Conservation (phyloP, 2,888 invertebrate genomes). For the Ferrisia virgata region DNA sequence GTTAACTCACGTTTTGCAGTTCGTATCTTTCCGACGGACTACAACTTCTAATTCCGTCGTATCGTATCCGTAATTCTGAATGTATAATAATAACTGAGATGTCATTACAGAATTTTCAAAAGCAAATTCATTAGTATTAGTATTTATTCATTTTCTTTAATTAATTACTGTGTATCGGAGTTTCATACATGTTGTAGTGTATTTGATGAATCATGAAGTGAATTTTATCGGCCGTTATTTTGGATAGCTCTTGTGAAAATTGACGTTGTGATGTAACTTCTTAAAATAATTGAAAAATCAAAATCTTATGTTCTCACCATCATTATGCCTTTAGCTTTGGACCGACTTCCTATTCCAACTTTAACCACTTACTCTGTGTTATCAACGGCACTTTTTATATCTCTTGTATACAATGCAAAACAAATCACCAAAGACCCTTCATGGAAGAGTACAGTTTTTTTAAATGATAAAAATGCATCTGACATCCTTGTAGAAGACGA, state of each 20-base stretch:
- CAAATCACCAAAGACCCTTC: conserved; percentile 35
- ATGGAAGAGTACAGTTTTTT: neutral
- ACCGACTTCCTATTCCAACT: conserved; percentile 36
- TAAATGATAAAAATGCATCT: conserved; percentile 26
- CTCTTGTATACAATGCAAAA: conserved; percentile 18
- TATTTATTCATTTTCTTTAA: too few relatives aligned
- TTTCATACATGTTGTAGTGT: neutral
- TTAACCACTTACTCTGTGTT: conserved; percentile 30
- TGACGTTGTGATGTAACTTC: conserved; percentile 11
- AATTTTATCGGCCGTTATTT: neutral
- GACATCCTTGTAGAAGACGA: conserved; percentile 27
- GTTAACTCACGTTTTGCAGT: too few relatives aligned
- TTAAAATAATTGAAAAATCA: neutral
- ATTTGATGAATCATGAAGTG: neutral
- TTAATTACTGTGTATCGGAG: too few relatives aligned
- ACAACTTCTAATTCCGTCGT: too few relatives aligned
- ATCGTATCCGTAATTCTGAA: too few relatives aligned
- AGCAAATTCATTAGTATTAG: too few relatives aligned
- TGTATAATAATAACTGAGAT: too few relatives aligned
- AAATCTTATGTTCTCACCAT: neutral
- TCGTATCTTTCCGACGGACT: too few relatives aligned
- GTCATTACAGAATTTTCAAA: too few relatives aligned
- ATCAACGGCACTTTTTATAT: conserved; percentile 9
- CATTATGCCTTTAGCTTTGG: conserved; percentile 27
- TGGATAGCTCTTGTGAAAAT: neutral